Percentiles rank a stretch among this genome's conserved stretches.
These are phyloP conservation scores for Koerneria pararmatus DNA, from an alignment of 2,888 invertebrate species.

Conservation along the genomic window DNA sequence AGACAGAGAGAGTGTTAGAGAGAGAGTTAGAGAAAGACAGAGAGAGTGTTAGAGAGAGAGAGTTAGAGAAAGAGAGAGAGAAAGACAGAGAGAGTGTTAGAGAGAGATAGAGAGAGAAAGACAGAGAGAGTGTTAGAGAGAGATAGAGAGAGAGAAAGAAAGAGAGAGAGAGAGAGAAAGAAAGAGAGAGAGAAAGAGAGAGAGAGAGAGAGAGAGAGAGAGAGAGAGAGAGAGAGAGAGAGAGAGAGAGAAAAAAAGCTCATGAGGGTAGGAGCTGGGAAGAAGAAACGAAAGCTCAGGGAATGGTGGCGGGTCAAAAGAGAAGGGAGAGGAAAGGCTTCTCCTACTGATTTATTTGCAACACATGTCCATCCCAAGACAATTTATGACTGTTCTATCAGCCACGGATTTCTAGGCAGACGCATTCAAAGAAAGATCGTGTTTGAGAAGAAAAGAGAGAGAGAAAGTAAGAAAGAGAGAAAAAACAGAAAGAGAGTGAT, in stretches of 20 bases:
- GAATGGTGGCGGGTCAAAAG: not conserved
- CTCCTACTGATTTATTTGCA: too few relatives aligned
- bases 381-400: too few relatives aligned
- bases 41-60: constrained; percentile 11
- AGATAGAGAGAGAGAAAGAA: not conserved
- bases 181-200: constrained; percentile 10
- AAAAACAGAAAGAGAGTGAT: too few relatives aligned
- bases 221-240: constrained; percentile 20
- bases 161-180: constrained; percentile 3
- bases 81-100: constrained; percentile 6
- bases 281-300: constrained; percentile 10
- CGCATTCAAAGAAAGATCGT: too few relatives aligned
- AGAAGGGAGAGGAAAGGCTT: too few relatives aligned
- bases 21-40: constrained; percentile 13
- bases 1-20: constrained; percentile 17
- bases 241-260: constrained; percentile 17
- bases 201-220: constrained; percentile 20
- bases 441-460: too few relatives aligned
- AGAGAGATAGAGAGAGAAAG: not conserved
- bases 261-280: not conserved
- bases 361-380: too few relatives aligned
- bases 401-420: too few relatives aligned
- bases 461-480: too few relatives aligned
- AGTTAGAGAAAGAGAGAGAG: constrained; percentile 9
- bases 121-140: not conserved